Conservation (phyloP, 2,888 invertebrate genomes). For the Troides aeacus region DNA sequence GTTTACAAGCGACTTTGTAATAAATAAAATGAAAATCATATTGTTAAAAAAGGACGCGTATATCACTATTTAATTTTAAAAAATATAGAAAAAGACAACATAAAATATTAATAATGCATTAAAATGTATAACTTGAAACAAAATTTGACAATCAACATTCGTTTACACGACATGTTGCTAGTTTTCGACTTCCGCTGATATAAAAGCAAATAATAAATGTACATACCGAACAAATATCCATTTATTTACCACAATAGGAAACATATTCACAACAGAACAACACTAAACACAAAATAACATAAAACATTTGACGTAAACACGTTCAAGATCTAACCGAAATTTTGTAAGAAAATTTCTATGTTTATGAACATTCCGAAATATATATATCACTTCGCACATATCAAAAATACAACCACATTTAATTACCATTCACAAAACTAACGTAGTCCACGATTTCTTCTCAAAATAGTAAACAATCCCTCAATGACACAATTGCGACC, state of each 20-base stretch:
- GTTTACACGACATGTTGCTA: constrained; percentile 52
- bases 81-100: not conserved
- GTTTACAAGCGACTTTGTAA: constrained; percentile 63
- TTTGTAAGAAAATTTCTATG: constrained; percentile 31
- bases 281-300: constrained; percentile 53
- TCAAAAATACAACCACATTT: constrained; percentile 22
- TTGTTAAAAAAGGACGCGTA: not conserved
- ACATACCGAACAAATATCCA: constrained; percentile 49
- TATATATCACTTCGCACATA: constrained; percentile 32
- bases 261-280: constrained; percentile 45
- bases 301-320: constrained; percentile 71
- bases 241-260: constrained; percentile 42
- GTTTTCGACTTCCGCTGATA: constrained; percentile 48
- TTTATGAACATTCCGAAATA: constrained; percentile 27
- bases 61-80: not conserved
- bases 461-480: constrained; percentile 76
- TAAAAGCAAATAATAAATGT: constrained; percentile 38
- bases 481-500: constrained; percentile 73
- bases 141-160: constrained; percentile 60
- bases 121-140: constrained; percentile 43
- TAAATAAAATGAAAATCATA: constrained; percentile 2
- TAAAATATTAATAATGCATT: constrained; percentile 22
- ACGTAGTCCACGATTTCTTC: constrained; percentile 47
- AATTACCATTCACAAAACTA: constrained; percentile 34
- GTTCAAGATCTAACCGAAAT: constrained; percentile 45